phyloP scores from a whole-genome alignment of 1,140 invertebrate species.

The Formica exsecta region DNA sequence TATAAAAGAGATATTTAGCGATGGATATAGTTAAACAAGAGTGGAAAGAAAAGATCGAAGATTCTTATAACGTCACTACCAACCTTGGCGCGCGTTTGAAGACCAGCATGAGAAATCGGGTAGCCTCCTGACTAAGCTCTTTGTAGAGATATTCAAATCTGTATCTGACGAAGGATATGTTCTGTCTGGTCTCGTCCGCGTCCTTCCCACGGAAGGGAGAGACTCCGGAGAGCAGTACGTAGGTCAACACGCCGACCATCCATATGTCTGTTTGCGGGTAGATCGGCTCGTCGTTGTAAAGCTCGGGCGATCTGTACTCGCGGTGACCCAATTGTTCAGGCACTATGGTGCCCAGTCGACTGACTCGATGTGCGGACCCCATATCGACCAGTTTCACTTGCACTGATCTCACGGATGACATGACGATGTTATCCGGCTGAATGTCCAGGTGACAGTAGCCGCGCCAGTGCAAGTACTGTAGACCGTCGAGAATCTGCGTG shows the following conservation, averaged over 20 bases:
- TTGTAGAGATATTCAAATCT: slow-evolving; percentile 97
- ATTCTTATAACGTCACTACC: slow-evolving; percentile 77
- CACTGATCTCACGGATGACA: slow-evolving; percentile 94
- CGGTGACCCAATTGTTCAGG: slow-evolving; percentile 88
- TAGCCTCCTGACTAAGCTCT: slow-evolving; percentile 97
- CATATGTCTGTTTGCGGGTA: slow-evolving; percentile 98
- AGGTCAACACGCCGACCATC: slow-evolving; percentile 97
- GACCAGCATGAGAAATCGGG: slow-evolving; percentile 97
- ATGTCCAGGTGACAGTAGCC: slow-evolving; percentile 97
- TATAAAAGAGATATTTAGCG: slow-evolving; percentile 23
- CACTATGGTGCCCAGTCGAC: slow-evolving; percentile 92
- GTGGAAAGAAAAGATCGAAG: neutral
- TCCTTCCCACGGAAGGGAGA: slow-evolving; percentile 96
- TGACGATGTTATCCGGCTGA: slow-evolving; percentile 98
- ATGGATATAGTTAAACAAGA: neutral
- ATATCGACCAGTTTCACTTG: slow-evolving; percentile 97
- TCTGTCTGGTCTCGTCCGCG: slow-evolving; percentile 94
- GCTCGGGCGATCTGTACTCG: slow-evolving; percentile 96
- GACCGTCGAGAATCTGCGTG: slow-evolving; percentile 93
- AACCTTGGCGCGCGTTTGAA: slow-evolving; percentile 97
- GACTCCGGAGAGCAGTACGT: slow-evolving; percentile 97
- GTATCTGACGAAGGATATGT: slow-evolving; percentile 97
- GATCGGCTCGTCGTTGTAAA: slow-evolving; percentile 94
- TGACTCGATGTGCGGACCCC: slow-evolving; percentile 93
- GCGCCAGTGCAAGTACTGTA: slow-evolving; percentile 97